These are phyloP conservation scores for Ophioderma brevispina DNA, from an alignment of 35 echinoderm and acorn worm species.

Conservation along the genomic window DNA sequence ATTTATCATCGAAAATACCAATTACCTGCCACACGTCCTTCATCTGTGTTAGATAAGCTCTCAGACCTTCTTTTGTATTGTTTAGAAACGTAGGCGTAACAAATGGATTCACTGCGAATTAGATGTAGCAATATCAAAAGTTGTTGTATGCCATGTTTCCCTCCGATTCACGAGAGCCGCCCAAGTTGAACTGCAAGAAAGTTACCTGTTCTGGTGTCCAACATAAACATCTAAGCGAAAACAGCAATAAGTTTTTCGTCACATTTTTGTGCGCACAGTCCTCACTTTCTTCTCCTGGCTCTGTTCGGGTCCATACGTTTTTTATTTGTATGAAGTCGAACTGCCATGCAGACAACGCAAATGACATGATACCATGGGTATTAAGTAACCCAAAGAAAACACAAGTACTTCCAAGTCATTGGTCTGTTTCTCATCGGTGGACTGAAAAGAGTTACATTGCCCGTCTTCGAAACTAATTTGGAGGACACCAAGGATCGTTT, in stretches of 20 bases:
- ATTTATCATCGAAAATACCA: too few species aligned
- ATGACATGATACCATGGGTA: conserved; percentile 74
- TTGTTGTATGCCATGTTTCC: conserved; percentile 49
- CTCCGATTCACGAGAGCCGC: conserved; percentile 56
- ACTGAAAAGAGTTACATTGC: conserved; percentile 1
- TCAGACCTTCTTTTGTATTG: conserved; percentile 56
- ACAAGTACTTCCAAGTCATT: neutral
- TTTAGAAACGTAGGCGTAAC: conserved; percentile 77
- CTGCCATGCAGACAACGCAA: conserved; percentile 45
- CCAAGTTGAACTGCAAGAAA: conserved; percentile 75
- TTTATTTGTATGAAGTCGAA: conserved; percentile 21
- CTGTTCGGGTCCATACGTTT: neutral
- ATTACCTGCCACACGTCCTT: neutral
- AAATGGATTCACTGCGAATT: conserved; percentile 88
- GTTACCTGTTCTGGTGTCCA: conserved; percentile 86
- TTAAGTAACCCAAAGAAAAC: conserved; percentile 69
- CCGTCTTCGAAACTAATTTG: neutral
- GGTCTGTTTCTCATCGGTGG: neutral
- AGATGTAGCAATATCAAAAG: conserved; percentile 44
- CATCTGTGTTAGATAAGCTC: conserved; percentile 23
- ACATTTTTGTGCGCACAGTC: conserved; percentile 2
- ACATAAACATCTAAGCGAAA: conserved; percentile 57
- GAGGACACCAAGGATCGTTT: neutral
- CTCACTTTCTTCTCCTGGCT: neutral
- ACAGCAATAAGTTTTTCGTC: conserved; percentile 35